phyloP scores from a whole-genome alignment of 1,140 invertebrate genomes.

The Probaryconus sp. region DNA sequence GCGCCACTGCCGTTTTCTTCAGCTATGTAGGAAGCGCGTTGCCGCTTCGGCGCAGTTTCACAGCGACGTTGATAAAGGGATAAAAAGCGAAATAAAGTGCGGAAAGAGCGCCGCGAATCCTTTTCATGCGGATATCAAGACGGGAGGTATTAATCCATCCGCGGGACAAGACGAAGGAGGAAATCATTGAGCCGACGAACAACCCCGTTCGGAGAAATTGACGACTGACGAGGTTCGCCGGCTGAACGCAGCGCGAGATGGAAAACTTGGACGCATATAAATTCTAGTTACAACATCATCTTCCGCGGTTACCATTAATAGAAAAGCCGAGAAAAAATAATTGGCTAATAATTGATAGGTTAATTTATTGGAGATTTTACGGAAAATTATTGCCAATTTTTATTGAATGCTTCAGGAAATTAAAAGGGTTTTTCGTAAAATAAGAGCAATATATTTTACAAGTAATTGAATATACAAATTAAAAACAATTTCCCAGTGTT shows the following conservation, averaged over 20 bases:
- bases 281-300: constrained; percentile 51
- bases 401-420: too few species aligned
- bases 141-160: constrained; percentile 60
- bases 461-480: too few species aligned
- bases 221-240: constrained; percentile 41
- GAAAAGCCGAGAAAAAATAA: too few species aligned
- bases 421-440: too few species aligned
- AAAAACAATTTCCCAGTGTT: too few species aligned
- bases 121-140: constrained; percentile 62
- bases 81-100: constrained; percentile 63
- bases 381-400: too few species aligned
- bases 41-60: constrained; percentile 38
- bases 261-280: constrained; percentile 51
- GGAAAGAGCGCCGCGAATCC: constrained; percentile 61
- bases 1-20: constrained; percentile 64
- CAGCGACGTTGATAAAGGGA: constrained; percentile 57
- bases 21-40: constrained; percentile 64
- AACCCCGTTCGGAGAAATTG: constrained; percentile 40
- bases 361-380: too few species aligned
- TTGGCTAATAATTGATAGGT: too few species aligned
- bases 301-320: too few species aligned
- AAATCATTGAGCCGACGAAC: constrained; percentile 51
- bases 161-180: constrained; percentile 53
- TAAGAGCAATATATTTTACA: too few species aligned
- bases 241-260: constrained; percentile 52